Percentiles rank a stretch among this genome's conserved stretches.
Conservation (phyloP, 2,797 vertebrate genomes). For the Thalassophryne amazonica region DNA sequence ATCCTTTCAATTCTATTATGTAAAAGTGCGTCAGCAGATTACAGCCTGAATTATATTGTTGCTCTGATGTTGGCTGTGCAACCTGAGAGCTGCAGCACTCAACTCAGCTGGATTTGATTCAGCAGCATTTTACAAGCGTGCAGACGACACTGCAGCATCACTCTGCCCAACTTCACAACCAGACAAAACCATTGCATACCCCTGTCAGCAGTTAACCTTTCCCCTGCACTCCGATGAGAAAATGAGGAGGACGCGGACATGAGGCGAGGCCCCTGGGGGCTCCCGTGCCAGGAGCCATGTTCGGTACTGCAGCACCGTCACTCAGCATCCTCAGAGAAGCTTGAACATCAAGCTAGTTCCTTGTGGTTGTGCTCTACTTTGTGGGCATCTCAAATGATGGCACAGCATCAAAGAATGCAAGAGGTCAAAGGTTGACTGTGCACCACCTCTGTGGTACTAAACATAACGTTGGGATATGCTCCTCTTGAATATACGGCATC, state of each 20-base stretch:
- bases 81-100: slow-evolving; percentile 43
- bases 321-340: slow-evolving; percentile 21
- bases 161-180: slow-evolving; percentile 32
- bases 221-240: slow-evolving; percentile 48
- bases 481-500: not conserved
- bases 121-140: slow-evolving; percentile 47
- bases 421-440: slow-evolving; percentile 28
- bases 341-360: slow-evolving; percentile 28
- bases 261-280: slow-evolving; percentile 26
- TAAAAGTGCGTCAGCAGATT: slow-evolving; percentile 26
- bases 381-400: slow-evolving; percentile 10
- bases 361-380: slow-evolving; percentile 12
- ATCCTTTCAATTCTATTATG: slow-evolving; percentile 27
- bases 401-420: slow-evolving; percentile 1
- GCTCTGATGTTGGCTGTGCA: slow-evolving; percentile 29
- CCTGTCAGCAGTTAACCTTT: slow-evolving; percentile 59
- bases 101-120: slow-evolving; percentile 38
- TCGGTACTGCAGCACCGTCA: slow-evolving; percentile 8
- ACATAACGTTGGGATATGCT: not conserved
- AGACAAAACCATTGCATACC: slow-evolving; percentile 37
- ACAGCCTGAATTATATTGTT: slow-evolving; percentile 15
- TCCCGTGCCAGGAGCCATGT: slow-evolving; percentile 16
- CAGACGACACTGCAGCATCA: slow-evolving; percentile 37
- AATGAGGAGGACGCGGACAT: slow-evolving; percentile 23
- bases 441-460: slow-evolving; percentile 5